These are phyloP conservation scores for Pantherophis vulpinus DNA, from an alignment of 2,797 vertebrate genomes.

Conservation along the genomic window DNA sequence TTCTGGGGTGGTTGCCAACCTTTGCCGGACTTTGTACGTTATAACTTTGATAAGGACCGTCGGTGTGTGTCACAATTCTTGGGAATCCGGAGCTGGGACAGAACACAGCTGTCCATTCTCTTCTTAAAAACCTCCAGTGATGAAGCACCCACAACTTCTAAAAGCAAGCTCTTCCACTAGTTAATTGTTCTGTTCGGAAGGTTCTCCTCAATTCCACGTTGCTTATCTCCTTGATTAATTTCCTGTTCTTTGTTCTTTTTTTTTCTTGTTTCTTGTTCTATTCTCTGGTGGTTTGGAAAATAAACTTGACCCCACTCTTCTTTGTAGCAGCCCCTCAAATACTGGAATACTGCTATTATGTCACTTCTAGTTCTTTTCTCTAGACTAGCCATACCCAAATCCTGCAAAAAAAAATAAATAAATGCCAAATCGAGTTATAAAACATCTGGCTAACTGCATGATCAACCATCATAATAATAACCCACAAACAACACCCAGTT, in stretches of 20 bases:
- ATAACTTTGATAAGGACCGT: too few relatives aligned
- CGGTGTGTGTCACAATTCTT: too few relatives aligned
- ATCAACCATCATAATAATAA: not conserved
- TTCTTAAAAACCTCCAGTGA: not conserved
- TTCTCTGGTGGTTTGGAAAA: not conserved
- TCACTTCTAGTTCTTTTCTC: not conserved
- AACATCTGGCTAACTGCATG: not conserved
- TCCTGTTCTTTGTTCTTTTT: not conserved
- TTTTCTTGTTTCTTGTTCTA: not conserved
- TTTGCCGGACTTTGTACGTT: too few relatives aligned
- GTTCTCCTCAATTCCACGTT: not conserved
- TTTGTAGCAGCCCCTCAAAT: not conserved
- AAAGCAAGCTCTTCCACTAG: not conserved
- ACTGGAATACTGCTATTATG: not conserved
- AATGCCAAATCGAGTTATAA: not conserved
- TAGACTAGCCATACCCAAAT: not conserved
- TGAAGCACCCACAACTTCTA: not conserved
- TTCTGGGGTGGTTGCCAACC: too few relatives aligned
- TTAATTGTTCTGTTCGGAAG: not conserved
- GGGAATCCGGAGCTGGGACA: too few relatives aligned
- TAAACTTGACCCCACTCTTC: not conserved
- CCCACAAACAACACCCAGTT: not conserved
- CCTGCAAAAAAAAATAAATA: not conserved
- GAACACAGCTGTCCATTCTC: not conserved
- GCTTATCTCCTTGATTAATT: not conserved